Conservation (phyloP, 2,797 vertebrate species). For the Eulemur albifrons region DNA sequence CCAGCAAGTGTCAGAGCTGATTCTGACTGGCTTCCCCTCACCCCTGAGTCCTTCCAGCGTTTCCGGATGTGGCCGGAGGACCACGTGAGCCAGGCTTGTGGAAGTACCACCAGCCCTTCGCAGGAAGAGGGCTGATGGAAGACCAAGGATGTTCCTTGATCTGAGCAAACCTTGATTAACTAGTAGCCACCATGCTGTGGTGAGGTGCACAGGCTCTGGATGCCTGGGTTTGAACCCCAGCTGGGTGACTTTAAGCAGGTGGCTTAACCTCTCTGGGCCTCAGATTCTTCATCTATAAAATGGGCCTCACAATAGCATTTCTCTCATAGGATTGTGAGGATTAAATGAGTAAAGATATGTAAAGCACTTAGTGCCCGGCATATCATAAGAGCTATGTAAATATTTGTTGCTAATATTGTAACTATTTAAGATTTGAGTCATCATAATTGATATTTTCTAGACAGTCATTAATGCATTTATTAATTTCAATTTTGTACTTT, state of each 20-base stretch:
- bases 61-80: background rate
- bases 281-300: background rate
- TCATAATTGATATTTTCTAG: background rate
- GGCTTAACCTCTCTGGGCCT: background rate
- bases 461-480: background rate
- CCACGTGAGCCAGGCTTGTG: fast-evolving
- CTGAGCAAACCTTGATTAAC: background rate
- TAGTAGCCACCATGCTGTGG: background rate
- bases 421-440: background rate
- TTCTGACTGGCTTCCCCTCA: background rate
- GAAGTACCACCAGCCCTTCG: background rate
- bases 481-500: background rate
- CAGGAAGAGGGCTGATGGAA: background rate
- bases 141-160: background rate
- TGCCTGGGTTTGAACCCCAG: background rate
- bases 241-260: background rate
- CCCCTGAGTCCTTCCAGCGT: background rate
- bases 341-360: background rate
- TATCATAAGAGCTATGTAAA: background rate
- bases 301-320: background rate
- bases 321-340: background rate
- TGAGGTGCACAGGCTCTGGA: background rate
- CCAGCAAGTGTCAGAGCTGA: background rate
- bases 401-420: background rate
- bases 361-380: background rate